Base-by-base conservation (phyloP, 1,140 invertebrate genomes). In the Manduca sexta region DNA sequence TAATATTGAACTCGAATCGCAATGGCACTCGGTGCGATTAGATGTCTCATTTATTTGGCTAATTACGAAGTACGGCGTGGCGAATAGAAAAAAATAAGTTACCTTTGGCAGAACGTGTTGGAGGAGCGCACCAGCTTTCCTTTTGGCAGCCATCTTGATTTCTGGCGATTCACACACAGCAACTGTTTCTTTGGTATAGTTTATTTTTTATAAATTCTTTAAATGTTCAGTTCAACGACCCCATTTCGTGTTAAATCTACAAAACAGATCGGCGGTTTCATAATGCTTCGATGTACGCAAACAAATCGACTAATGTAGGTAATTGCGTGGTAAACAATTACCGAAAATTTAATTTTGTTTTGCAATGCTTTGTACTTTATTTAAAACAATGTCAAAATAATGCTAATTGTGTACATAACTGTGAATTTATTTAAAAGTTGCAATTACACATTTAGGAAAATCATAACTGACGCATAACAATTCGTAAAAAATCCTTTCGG, bases 61-160 rank as follows among this genome's bases (percentile, higher is more conserved):
- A 34, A 12, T 8, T 40, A 18, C n/a, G 16, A 37, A 13, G 17
- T 26, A 26, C 21, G 21, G 21, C 38, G 15, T 40, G 38, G 38
- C 11, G 38, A 17, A 18, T 35, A 45, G 11, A 34, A 34, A 44
- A 29, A 45, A 35, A 64, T 54, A 62, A 74, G 18, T 82, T 84
- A 86, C 86, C 86, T 86, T 87, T 76, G 86, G 86, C 62, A 87
- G 74, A 49, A 87, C 86, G 64, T 87, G 86, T 76, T 87, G 86
- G 41, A 87, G 83, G 41, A 87, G 65, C 44, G 84, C 86, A 38
- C 86, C 86, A 53, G 86, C 86, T 76, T 87, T 87, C 59, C 86
- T 82, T 71, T 87, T 87, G 45, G 86, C 86, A 46, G 86, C 86
- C 86, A 87, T 87, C 69, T 81, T 81, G 64, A 41, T 48, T 61